A percentile compares a stretch with the other conserved stretches of the same genome.
These are phyloP conservation scores for Mugil cephalus DNA, from an alignment of 2,113 vertebrate genomes.

Conservation along the genomic window DNA sequence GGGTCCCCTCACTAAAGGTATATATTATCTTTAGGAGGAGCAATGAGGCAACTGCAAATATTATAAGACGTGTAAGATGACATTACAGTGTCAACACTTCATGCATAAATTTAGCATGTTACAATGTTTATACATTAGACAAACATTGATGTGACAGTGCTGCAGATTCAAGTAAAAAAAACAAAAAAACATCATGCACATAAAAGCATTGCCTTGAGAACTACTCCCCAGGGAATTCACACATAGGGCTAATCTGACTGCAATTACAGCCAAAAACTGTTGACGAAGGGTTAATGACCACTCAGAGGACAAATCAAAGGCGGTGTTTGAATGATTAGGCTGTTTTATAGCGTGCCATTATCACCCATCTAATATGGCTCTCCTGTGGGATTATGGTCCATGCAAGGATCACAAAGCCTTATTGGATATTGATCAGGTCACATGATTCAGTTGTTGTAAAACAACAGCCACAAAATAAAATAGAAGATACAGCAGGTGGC, in stretches of 20 bases:
- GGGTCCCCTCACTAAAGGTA: too few relatives aligned
- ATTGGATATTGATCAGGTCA: slow-evolving; percentile 79
- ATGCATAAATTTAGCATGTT: too few relatives aligned
- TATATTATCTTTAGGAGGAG: too few relatives aligned
- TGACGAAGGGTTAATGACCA: slow-evolving; percentile 63
- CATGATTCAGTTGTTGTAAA: slow-evolving; percentile 41
- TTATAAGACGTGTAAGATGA: too few relatives aligned
- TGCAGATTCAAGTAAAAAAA: slow-evolving; percentile 6
- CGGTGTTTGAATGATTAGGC: slow-evolving; percentile 41
- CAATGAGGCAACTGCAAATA: too few relatives aligned
- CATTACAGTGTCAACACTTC: too few relatives aligned
- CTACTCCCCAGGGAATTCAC: slow-evolving; percentile 7
- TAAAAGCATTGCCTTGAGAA: too few relatives aligned
- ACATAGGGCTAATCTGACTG: slow-evolving; percentile 56
- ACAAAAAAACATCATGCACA: too few relatives aligned
- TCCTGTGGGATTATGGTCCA: slow-evolving; percentile 41
- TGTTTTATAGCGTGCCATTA: slow-evolving; percentile 64
- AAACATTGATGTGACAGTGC: neutral
- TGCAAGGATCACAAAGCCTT: slow-evolving; percentile 64
- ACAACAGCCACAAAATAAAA: slow-evolving; percentile 25
- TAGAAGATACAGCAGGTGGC: slow-evolving; percentile 53
- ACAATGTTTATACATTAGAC: too few relatives aligned
- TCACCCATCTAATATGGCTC: slow-evolving; percentile 44
- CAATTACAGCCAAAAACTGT: slow-evolving; percentile 16
- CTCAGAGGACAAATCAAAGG: slow-evolving; percentile 47